Percentiles rank a stretch among this genome's conserved stretches.
phyloP scores from a whole-genome alignment of 2,888 invertebrate species.

The Ophion ellenae region DNA sequence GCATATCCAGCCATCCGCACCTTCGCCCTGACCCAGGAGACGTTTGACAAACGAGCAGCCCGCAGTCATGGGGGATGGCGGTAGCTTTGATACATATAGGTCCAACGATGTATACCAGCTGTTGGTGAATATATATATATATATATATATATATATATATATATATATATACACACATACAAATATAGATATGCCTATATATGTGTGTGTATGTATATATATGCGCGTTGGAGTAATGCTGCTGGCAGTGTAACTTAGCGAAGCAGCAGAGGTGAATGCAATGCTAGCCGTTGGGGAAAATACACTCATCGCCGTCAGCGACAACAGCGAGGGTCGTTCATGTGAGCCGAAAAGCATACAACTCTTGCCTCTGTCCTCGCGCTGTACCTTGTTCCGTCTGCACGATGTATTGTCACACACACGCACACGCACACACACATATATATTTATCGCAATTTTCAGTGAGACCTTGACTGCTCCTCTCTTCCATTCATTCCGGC shows the following conservation, averaged over 20 bases:
- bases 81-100: conserved; percentile 36
- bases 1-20: conserved; percentile 52
- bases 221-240: background rate
- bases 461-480: conserved; percentile 28
- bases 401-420: background rate
- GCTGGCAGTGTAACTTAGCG: conserved; percentile 33
- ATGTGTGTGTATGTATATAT: background rate
- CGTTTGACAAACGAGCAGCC: conserved; percentile 64
- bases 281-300: conserved; percentile 60
- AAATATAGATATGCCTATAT: background rate
- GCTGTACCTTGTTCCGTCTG: conserved; percentile 38
- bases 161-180: background rate
- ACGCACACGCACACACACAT: background rate
- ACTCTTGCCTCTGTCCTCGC: conserved; percentile 31
- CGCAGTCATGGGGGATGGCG: conserved; percentile 43
- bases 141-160: background rate
- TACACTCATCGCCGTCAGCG: conserved; percentile 59
- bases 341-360: conserved; percentile 54
- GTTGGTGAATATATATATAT: background rate
- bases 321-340: conserved; percentile 48
- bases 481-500: conserved; percentile 7
- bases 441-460: conserved; percentile 34
- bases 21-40: conserved; percentile 50
- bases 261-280: conserved; percentile 32
- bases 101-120: conserved; percentile 5